Percentiles rank a stretch among this genome's conserved stretches.
These are phyloP conservation scores for Hippoglossus stenolepis DNA, from an alignment of 2,113 vertebrate genomes.

Conservation along the genomic window DNA sequence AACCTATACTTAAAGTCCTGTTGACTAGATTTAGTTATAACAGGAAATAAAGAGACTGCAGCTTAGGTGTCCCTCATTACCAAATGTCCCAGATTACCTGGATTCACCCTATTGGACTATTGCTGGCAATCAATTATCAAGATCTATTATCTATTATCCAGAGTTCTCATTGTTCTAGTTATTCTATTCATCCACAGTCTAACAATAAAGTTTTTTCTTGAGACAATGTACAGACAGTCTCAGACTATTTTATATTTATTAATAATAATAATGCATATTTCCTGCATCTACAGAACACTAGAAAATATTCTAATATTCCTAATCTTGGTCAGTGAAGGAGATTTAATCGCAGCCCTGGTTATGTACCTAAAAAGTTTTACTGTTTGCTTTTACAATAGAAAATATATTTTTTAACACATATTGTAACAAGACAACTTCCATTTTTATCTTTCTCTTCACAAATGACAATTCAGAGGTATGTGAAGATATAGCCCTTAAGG, in stretches of 20 bases:
- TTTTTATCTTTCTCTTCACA: constrained; percentile 4
- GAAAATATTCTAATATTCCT: too few relatives aligned
- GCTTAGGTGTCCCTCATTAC: too few relatives aligned
- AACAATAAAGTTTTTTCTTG: not conserved
- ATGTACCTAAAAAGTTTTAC: not conserved
- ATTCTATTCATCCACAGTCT: not conserved
- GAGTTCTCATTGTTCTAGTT: not conserved
- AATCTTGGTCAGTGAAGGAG: not conserved
- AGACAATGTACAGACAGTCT: not conserved
- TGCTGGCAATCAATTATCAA: not conserved
- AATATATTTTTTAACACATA: not conserved
- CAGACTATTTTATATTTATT: not conserved
- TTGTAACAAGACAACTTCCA: not conserved
- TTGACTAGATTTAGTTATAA: too few relatives aligned
- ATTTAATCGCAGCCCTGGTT: not conserved
- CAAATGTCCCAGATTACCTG: too few relatives aligned
- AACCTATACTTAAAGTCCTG: too few relatives aligned
- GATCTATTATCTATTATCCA: not conserved
- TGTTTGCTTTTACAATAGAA: not conserved
- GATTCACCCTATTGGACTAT: too few relatives aligned
- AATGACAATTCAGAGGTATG: constrained; percentile 9
- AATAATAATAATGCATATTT: too few relatives aligned
- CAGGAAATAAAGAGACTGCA: too few relatives aligned
- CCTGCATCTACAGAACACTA: not conserved
- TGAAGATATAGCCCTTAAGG: constrained; percentile 1